A percentile compares a stretch with the other conserved stretches of the same genome.
Conservation (phyloP, 37 sponge, comb jelly and placozoan species). For the Hormiphora californensis region DNA sequence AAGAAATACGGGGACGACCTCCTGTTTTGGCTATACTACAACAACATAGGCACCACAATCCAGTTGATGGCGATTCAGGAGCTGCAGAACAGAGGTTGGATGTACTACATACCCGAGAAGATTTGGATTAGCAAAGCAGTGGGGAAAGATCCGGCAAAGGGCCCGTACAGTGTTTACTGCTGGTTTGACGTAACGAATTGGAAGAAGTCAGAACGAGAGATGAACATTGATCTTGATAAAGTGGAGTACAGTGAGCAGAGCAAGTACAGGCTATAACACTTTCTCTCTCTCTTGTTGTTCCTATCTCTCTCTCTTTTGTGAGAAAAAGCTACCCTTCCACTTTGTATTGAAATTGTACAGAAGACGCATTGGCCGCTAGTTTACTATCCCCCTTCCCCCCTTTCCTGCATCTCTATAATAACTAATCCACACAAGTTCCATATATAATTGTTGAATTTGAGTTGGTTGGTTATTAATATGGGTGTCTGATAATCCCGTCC, state of each 20-base stretch:
- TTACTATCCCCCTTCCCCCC: too few species aligned
- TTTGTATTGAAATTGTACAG: too few species aligned
- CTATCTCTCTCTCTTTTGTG: too few species aligned
- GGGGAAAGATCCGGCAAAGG: slow-evolving; percentile 76
- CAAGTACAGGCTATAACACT: slow-evolving; percentile 30
- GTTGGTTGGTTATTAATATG: too few species aligned
- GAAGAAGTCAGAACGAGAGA: slow-evolving; percentile 83
- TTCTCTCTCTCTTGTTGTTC: too few species aligned
- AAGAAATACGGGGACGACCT: slow-evolving; percentile 86
- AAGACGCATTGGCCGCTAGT: too few species aligned
- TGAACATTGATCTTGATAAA: slow-evolving; percentile 85
- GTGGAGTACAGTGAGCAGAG: slow-evolving; percentile 73
- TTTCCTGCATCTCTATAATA: too few species aligned
- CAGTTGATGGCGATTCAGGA: slow-evolving; percentile 84
- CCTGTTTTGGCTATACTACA: slow-evolving; percentile 87
- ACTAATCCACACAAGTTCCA: too few species aligned
- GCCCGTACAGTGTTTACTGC: slow-evolving; percentile 85
- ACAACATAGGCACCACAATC: slow-evolving; percentile 85
- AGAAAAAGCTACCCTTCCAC: too few species aligned
- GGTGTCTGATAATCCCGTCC: too few species aligned
- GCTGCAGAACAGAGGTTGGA: slow-evolving; percentile 86
- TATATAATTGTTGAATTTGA: too few species aligned
- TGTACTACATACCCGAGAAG: slow-evolving; percentile 92
- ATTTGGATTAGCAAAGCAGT: slow-evolving; percentile 92
- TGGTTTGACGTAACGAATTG: slow-evolving; percentile 86